These are phyloP conservation scores for Heliconius hermathena DNA, from an alignment of 1,140 invertebrate genomes.

Conservation along the genomic window DNA sequence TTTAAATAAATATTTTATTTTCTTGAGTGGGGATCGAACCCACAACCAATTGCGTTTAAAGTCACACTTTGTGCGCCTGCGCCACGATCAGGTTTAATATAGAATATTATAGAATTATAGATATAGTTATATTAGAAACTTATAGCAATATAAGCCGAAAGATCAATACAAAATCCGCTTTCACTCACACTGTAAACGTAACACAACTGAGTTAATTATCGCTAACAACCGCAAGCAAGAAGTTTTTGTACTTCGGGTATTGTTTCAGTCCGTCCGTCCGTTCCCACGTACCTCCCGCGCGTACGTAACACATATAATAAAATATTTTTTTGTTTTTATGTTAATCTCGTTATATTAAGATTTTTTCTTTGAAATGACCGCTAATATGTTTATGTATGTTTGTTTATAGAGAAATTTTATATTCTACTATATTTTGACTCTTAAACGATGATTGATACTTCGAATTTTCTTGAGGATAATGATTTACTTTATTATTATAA, in stretches of 20 bases:
- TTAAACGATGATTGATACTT: no score
- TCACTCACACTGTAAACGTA: slow-evolving; percentile 18
- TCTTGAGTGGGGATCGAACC: no score
- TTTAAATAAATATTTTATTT: no score
- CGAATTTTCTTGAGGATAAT: no score
- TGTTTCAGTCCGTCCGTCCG: slow-evolving; percentile 42
- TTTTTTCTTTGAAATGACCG: slow-evolving; percentile 37
- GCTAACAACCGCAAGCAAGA: slow-evolving; percentile 52
- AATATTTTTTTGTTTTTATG: slow-evolving; percentile 45
- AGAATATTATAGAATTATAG: no score
- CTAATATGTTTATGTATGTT: slow-evolving; percentile 15
- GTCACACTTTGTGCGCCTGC: no score
- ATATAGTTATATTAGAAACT: no score
- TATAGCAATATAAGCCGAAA: background rate
- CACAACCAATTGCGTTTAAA: no score
- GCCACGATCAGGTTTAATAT: no score
- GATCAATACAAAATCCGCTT: slow-evolving; percentile 15
- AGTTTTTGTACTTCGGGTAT: slow-evolving; percentile 47
- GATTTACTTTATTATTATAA: no score
- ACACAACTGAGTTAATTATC: slow-evolving; percentile 50
- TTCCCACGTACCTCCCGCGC: slow-evolving; percentile 46
- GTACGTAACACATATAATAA: slow-evolving; percentile 43
- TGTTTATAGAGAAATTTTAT: background rate
- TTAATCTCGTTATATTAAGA: slow-evolving; percentile 44
- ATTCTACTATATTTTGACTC: no score